phyloP scores from a whole-genome alignment of 2,113 vertebrate genomes.

The Sitta europaea region DNA sequence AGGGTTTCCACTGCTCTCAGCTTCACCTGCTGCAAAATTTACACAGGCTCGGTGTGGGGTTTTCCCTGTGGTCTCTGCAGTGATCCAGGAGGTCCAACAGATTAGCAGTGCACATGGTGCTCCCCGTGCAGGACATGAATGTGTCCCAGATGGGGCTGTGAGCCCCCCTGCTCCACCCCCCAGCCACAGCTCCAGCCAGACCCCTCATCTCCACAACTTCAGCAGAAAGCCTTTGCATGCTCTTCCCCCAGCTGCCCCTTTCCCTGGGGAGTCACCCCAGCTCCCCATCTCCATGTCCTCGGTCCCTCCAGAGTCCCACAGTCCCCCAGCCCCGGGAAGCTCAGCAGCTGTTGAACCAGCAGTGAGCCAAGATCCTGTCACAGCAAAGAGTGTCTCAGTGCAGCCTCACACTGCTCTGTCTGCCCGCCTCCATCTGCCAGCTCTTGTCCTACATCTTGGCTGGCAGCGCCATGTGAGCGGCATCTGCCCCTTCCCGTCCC shows the following conservation, averaged over 20 bases:
- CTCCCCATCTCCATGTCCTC: not conserved
- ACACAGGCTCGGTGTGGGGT: fast-evolving
- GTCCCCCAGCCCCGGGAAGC: not conserved
- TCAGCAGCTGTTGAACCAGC: conserved; percentile 19
- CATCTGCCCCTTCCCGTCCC: not conserved
- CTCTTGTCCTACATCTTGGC: not conserved
- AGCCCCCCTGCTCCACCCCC: not conserved
- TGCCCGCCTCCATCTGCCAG: not conserved
- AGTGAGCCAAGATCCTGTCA: conserved; percentile 8
- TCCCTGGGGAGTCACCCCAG: not conserved
- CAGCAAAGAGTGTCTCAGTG: fast-evolving
- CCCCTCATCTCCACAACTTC: fast-evolving
- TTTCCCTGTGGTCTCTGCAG: not conserved
- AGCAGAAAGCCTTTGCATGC: not conserved
- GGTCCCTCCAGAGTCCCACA: not conserved
- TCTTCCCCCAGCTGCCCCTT: not conserved
- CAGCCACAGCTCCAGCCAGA: not conserved
- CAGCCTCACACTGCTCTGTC: not conserved
- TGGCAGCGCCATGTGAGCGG: fast-evolving
- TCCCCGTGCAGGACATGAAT: fast-evolving
- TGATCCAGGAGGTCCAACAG: not conserved
- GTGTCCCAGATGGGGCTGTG: fast-evolving
- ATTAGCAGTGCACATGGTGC: fast-evolving
- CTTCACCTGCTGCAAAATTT: not conserved
- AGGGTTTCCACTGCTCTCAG: not conserved